Evolutionary conservation across 2,113 vertebrate genomes (phyloP).

Genomic region (Danio rerio): DNA sequence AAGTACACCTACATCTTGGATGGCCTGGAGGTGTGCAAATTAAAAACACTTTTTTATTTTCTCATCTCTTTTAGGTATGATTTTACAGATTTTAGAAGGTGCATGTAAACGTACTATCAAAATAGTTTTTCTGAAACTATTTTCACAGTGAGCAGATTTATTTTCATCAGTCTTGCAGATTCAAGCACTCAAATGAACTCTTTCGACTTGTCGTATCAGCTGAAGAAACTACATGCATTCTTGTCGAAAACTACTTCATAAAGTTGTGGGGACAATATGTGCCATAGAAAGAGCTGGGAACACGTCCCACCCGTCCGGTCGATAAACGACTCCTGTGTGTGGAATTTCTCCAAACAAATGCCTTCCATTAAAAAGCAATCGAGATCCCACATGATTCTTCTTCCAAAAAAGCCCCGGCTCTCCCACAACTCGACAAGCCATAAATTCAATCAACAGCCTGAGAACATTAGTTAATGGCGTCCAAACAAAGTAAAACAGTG

Average conservation of each 20-base stretch:
- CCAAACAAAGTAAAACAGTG: conserved; percentile 46
- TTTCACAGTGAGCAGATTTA: too few species aligned
- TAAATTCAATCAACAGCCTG: conserved; percentile 32
- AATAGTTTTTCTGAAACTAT: too few species aligned
- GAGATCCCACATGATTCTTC: neutral
- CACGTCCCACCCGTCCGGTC: conserved; percentile 5
- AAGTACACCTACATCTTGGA: too few species aligned
- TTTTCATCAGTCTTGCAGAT: neutral
- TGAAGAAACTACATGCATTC: neutral
- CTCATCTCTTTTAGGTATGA: too few species aligned
- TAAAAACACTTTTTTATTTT: too few species aligned
- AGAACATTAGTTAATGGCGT: conserved; percentile 25
- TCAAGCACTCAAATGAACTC: neutral
- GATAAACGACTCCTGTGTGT: neutral
- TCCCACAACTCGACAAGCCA: conserved; percentile 8
- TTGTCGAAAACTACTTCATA: neutral
- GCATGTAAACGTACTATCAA: neutral
- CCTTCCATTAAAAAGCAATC: conserved; percentile 52
- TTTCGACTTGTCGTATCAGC: neutral
- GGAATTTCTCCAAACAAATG: conserved; percentile 36
- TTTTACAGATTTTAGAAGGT: too few species aligned
- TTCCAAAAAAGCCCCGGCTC: neutral
- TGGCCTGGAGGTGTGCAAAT: too few species aligned
- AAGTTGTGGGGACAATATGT: neutral
- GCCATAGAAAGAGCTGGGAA: neutral